phyloP scores from a whole-genome alignment of 2,888 invertebrate species.

The Allacma fusca region DNA sequence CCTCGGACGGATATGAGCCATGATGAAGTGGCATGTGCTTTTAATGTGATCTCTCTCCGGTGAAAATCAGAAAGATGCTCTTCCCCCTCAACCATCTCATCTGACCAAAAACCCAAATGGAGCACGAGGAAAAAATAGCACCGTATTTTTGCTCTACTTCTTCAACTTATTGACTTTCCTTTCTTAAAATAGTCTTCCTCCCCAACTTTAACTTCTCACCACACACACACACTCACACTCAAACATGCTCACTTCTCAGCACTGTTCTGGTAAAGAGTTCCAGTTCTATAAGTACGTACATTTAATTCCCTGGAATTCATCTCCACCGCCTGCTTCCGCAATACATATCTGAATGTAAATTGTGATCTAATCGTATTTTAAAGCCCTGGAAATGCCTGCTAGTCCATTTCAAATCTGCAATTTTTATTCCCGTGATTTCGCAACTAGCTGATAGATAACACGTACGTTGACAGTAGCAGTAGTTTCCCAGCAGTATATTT shows the following conservation, averaged over 20 bases:
- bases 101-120: constrained; percentile 1
- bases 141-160: not conserved
- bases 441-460: too few species aligned
- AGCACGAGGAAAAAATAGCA: not conserved
- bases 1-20: constrained; percentile 5
- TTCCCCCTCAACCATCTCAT: not conserved
- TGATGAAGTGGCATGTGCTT: constrained; percentile 39
- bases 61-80: not conserved
- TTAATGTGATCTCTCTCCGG: constrained; percentile 30
- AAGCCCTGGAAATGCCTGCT: too few species aligned
- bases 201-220: not conserved
- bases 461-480: too few species aligned
- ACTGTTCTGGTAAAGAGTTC: too few species aligned
- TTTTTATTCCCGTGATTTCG: too few species aligned
- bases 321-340: not conserved
- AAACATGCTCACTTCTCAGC: not conserved
- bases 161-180: not conserved
- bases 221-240: not conserved
- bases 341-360: not conserved
- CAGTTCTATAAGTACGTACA: too few species aligned
- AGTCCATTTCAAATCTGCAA: too few species aligned
- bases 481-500: too few species aligned
- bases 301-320: not conserved
- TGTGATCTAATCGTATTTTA: not conserved
- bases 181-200: not conserved